A percentile compares a stretch with the other conserved stretches of the same genome.
Conservation (phyloP, 2,113 vertebrate genomes). For the Muscicapa adusta region DNA sequence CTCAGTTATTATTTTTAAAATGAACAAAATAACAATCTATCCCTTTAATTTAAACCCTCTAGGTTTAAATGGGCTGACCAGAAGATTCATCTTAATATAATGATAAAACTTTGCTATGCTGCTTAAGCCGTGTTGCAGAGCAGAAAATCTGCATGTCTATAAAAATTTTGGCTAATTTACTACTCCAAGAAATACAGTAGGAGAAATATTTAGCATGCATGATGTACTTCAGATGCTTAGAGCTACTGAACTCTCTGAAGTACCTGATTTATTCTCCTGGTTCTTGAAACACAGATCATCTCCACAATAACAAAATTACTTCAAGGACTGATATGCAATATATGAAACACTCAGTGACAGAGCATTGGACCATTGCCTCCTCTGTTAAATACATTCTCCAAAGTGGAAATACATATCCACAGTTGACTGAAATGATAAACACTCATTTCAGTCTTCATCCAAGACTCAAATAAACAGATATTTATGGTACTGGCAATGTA, state of each 20-base stretch:
- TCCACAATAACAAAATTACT: neutral
- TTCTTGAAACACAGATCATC: neutral
- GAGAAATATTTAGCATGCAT: neutral
- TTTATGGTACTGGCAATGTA: neutral
- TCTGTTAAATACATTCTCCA: neutral
- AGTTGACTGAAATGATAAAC: neutral
- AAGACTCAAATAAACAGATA: neutral
- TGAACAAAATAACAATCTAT: neutral
- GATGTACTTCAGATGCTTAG: neutral
- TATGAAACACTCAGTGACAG: neutral
- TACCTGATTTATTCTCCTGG: neutral
- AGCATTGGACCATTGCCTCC: neutral
- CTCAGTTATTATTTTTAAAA: neutral
- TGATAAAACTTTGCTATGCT: neutral
- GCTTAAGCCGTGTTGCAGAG: neutral
- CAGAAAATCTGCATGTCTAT: neutral
- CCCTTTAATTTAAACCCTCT: neutral
- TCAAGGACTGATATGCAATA: neutral
- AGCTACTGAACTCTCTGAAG: neutral
- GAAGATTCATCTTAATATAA: neutral
- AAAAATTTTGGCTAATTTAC: neutral
- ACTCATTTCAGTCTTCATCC: neutral
- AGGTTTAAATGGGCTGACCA: neutral
- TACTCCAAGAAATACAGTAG: neutral
- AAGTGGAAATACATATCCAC: neutral